phyloP scores from a whole-genome alignment of 1,140 invertebrate genomes.

The Zaprionus gabonicus region DNA sequence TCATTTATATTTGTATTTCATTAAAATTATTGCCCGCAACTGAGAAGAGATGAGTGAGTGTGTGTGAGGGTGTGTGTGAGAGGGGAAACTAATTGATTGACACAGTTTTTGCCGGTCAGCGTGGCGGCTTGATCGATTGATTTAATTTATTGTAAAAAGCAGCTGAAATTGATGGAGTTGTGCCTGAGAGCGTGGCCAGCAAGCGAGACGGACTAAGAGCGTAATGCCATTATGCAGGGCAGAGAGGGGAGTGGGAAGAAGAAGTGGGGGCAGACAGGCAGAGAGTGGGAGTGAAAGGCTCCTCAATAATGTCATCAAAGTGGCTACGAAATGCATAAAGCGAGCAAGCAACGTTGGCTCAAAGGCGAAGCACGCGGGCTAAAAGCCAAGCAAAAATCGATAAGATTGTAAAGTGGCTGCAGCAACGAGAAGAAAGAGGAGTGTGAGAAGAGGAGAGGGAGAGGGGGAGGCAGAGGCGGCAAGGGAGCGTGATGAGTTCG shows the following conservation, averaged over 20 bases:
- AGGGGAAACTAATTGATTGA: slow-evolving; percentile 76
- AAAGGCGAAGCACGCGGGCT: slow-evolving; percentile 34
- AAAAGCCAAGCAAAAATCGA: slow-evolving; percentile 76
- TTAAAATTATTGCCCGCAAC: slow-evolving; percentile 71
- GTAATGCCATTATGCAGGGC: slow-evolving; percentile 43
- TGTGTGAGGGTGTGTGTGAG: slow-evolving; percentile 28
- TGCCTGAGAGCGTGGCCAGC: slow-evolving; percentile 7
- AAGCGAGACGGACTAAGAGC: slow-evolving; percentile 39
- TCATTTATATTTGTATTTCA: slow-evolving; percentile 82
- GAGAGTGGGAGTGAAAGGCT: slow-evolving; percentile 3
- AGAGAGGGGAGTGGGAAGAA: slow-evolving; percentile 11
- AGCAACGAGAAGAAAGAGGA: slow-evolving; percentile 6
- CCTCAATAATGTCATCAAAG: slow-evolving; percentile 79
- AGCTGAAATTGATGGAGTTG: slow-evolving; percentile 78
- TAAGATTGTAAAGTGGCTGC: slow-evolving; percentile 74
- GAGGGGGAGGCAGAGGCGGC: slow-evolving; percentile 16
- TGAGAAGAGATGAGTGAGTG: slow-evolving; percentile 6
- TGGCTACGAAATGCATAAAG: slow-evolving; percentile 78
- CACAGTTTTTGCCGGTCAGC: slow-evolving; percentile 71
- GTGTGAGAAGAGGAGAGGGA: background rate
- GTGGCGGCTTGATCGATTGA: slow-evolving; percentile 74
- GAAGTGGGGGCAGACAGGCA: slow-evolving; percentile 14
- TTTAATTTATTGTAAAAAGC: slow-evolving; percentile 81
- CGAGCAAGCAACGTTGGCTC: slow-evolving; percentile 41
- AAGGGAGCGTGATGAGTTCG: slow-evolving; percentile 34